phyloP scores from a whole-genome alignment of 2,113 vertebrate genomes.

The Riparia riparia region DNA sequence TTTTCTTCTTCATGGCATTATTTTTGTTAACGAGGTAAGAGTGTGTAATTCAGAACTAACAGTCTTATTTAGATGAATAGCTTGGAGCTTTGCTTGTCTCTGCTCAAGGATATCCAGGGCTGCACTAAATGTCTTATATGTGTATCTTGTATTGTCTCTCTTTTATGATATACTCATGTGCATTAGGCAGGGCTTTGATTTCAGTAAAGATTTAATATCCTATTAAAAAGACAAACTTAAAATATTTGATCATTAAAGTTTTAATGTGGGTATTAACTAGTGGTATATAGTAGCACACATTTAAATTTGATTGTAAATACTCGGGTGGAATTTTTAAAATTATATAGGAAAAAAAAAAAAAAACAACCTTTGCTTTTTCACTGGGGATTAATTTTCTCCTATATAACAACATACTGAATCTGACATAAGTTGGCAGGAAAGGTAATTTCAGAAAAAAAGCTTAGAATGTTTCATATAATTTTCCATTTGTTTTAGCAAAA shows the following conservation, averaged over 20 bases:
- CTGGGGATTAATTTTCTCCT: not conserved
- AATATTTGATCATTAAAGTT: not conserved
- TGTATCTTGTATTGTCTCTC: not conserved
- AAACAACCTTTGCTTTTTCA: not conserved
- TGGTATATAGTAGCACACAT: not conserved
- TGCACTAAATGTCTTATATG: not conserved
- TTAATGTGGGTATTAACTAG: not conserved
- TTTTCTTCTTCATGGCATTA: not conserved
- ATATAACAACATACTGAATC: not conserved
- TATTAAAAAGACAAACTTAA: not conserved
- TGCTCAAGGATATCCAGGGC: not conserved
- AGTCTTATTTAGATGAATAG: not conserved
- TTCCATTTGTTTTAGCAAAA: conserved; percentile 21
- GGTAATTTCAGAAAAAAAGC: not conserved
- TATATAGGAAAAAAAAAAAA: not conserved
- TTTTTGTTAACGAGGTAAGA: not conserved
- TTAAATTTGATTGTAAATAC: not conserved
- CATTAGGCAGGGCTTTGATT: not conserved
- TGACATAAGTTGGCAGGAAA: not conserved
- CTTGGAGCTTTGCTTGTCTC: not conserved
- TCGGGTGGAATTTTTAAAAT: not conserved
- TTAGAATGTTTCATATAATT: not conserved
- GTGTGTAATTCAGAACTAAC: not conserved
- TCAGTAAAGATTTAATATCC: not conserved
- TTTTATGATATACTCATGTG: fast-evolving